Percentiles rank a stretch among this genome's conserved stretches.
phyloP scores from a whole-genome alignment of 2,113 vertebrate genomes.

The Pedetes capensis region DNA sequence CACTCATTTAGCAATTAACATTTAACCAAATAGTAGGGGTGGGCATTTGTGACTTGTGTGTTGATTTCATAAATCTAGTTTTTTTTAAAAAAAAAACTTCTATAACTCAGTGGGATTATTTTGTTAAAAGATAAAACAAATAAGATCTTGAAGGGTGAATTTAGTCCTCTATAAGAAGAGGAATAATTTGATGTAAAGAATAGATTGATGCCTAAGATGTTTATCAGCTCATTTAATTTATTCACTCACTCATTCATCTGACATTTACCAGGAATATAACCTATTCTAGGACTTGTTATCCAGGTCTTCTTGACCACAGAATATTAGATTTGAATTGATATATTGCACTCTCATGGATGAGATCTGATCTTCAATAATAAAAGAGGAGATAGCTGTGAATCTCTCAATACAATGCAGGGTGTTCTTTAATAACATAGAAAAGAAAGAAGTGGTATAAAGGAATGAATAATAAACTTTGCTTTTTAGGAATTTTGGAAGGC shows the following conservation, averaged over 20 bases:
- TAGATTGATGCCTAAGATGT: neutral
- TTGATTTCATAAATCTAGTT: neutral
- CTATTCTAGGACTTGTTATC: neutral
- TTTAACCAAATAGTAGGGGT: neutral
- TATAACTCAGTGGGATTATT: neutral
- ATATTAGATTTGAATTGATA: constrained; percentile 9
- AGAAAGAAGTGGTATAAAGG: neutral
- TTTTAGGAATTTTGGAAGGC: neutral
- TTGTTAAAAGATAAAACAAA: neutral
- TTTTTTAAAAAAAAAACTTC: neutral
- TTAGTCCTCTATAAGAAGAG: neutral
- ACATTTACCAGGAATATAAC: neutral
- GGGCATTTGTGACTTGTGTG: neutral
- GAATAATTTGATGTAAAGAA: neutral
- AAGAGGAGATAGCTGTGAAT: neutral
- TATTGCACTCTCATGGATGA: constrained; percentile 23
- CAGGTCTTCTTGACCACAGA: neutral
- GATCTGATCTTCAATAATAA: neutral
- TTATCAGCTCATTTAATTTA: neutral
- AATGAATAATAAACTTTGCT: neutral
- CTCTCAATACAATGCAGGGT: neutral
- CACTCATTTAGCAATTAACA: neutral
- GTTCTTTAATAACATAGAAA: neutral
- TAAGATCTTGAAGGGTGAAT: neutral
- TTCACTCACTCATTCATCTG: neutral